phyloP scores from a whole-genome alignment of 2,113 vertebrate genomes.

The Ascaphus truei region DNA sequence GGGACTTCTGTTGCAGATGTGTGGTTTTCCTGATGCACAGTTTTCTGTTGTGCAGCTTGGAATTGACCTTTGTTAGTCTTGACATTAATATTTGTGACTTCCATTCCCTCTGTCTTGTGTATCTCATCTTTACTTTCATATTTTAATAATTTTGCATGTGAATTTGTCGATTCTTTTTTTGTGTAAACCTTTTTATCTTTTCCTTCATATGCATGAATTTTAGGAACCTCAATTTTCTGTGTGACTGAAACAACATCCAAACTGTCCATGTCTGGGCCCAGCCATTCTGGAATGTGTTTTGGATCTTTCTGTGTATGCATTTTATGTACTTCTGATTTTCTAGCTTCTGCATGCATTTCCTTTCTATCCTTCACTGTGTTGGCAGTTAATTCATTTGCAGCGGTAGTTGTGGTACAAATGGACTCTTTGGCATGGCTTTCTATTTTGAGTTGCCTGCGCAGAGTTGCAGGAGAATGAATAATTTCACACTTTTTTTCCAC shows the following conservation, averaged over 20 bases:
- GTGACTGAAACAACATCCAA: constrained; percentile 53
- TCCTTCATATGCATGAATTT: constrained; percentile 60
- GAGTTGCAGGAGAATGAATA: constrained; percentile 70
- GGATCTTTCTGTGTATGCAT: constrained; percentile 55
- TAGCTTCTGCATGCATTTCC: constrained; percentile 62
- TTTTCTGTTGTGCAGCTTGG: constrained; percentile 62
- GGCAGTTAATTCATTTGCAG: constrained; percentile 44
- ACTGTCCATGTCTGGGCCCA: constrained; percentile 55
- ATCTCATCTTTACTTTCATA: constrained; percentile 48
- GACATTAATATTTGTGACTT: constrained; percentile 62
- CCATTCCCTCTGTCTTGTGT: constrained; percentile 50
- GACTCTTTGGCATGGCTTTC: constrained; percentile 53
- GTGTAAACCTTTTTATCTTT: constrained; percentile 48
- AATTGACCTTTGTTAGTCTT: constrained; percentile 68
- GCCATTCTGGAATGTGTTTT: constrained; percentile 48
- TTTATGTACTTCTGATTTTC: constrained; percentile 60
- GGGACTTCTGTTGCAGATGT: constrained; percentile 54
- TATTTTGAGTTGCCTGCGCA: constrained; percentile 76
- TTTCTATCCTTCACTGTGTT: constrained; percentile 56
- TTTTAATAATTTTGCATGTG: constrained; percentile 48
- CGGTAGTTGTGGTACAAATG: constrained; percentile 45
- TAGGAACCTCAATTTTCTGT: constrained; percentile 53
- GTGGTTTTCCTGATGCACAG: constrained; percentile 53
- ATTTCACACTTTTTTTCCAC: constrained; percentile 74
- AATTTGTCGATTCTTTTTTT: constrained; percentile 50